Conservation (phyloP, 2,888 invertebrate genomes). For the Drosophila stalkeri region DNA sequence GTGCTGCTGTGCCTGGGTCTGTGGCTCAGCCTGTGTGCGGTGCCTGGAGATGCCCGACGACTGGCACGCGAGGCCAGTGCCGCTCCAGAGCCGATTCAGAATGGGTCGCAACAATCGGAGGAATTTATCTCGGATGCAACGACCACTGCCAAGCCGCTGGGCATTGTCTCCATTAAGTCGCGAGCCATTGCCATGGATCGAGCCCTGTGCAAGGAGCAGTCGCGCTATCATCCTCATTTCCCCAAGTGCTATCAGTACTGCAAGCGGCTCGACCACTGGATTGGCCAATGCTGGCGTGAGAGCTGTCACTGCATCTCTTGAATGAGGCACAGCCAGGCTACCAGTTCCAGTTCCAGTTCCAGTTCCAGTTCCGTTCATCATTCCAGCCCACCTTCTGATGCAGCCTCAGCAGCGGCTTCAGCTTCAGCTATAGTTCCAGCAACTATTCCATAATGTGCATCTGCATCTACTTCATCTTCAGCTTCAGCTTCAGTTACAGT, state of each 20-base stretch:
- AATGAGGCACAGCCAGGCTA: background rate
- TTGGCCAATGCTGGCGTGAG: constrained; percentile 82
- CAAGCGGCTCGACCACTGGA: constrained; percentile 81
- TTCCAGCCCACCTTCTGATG: background rate
- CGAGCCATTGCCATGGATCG: constrained; percentile 81
- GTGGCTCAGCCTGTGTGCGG: constrained; percentile 17
- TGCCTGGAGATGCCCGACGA: constrained; percentile 7
- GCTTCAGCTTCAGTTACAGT: background rate
- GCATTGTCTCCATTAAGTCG: constrained; percentile 79
- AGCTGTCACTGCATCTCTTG: constrained; percentile 83
- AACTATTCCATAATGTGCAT: background rate
- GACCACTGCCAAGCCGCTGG: constrained; percentile 41
- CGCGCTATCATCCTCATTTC: constrained; percentile 81
- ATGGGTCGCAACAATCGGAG: constrained; percentile 1
- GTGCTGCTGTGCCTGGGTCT: constrained; percentile 19
- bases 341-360: background rate
- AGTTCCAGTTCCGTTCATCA: background rate
- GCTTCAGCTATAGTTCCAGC: background rate
- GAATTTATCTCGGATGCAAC: constrained; percentile 35
- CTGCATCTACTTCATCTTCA: background rate
- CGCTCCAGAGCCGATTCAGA: constrained; percentile 7
- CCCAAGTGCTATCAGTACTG: constrained; percentile 83
- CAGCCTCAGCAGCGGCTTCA: background rate
- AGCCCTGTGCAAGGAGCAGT: constrained; percentile 73
- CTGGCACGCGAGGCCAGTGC: constrained; percentile 45